These are phyloP conservation scores for Bagarius yarrelli DNA, from an alignment of 2,113 vertebrate species.

Conservation along the genomic window DNA sequence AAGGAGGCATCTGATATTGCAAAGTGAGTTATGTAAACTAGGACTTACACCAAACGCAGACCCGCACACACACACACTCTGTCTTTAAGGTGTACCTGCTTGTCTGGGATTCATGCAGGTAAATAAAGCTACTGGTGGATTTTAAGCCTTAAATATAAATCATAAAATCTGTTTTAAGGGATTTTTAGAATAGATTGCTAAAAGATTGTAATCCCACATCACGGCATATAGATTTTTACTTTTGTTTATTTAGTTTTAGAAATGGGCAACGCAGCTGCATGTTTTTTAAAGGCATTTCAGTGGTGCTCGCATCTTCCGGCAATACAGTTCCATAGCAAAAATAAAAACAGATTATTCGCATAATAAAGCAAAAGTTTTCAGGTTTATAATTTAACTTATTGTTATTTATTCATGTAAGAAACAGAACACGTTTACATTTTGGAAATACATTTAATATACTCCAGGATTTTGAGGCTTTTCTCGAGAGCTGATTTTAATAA, in stretches of 20 bases:
- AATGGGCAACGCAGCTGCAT: too few species aligned
- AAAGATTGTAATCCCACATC: background rate
- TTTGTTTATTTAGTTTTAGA: too few species aligned
- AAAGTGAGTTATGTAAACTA: too few species aligned
- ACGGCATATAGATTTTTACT: too few species aligned
- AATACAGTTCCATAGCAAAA: too few species aligned
- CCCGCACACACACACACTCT: background rate
- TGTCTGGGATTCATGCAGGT: background rate
- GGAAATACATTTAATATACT: too few species aligned
- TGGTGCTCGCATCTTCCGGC: background rate
- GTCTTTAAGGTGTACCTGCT: background rate
- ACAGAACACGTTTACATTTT: too few species aligned
- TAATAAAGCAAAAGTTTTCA: background rate
- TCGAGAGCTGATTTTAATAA: too few species aligned
- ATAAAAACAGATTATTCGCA: background rate
- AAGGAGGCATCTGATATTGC: slow-evolving; percentile 38
- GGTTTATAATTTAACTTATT: too few species aligned
- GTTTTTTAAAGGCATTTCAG: background rate
- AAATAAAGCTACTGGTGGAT: background rate
- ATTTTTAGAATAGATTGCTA: background rate
- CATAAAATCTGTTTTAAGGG: background rate
- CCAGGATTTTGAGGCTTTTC: too few species aligned
- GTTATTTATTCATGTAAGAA: too few species aligned
- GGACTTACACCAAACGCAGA: background rate
- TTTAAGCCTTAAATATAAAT: background rate